A percentile compares a stretch with the other conserved stretches of the same genome.
Evolutionary conservation across 2,113 vertebrate genomes (phyloP).

Genomic region (Tauraco erythrolophus): DNA sequence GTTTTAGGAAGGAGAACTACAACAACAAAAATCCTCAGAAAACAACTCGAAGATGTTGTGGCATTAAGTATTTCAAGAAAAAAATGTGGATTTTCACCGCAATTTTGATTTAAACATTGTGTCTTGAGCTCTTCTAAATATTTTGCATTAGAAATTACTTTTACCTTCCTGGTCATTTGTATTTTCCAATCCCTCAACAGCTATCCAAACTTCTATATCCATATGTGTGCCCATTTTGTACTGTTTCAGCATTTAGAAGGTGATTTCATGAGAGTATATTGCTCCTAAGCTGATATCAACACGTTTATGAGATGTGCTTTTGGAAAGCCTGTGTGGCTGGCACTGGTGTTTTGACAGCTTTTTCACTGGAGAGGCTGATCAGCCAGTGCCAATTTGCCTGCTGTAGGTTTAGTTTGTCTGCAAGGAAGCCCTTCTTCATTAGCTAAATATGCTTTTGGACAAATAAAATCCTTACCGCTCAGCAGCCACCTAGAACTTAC

Average conservation of each 20-base stretch:
- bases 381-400: neutral
- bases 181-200: neutral
- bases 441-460: neutral
- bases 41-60: neutral
- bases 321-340: neutral
- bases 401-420: neutral
- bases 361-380: neutral
- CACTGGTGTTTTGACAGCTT: neutral
- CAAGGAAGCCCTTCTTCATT: neutral
- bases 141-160: neutral
- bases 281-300: neutral
- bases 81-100: neutral
- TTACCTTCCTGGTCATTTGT: neutral
- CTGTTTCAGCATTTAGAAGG: neutral
- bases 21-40: neutral
- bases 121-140: neutral
- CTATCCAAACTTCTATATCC: neutral
- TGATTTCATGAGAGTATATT: neutral
- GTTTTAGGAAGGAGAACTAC: neutral
- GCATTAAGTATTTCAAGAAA: neutral
- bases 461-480: neutral
- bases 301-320: neutral
- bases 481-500: neutral
- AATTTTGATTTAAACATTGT: neutral
- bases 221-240: neutral